Evolutionary conservation across 2,113 vertebrate genomes (phyloP), one percentile per base, ranked within the genome.

Genomic region (Oncorhynchus mykiss): DNA sequence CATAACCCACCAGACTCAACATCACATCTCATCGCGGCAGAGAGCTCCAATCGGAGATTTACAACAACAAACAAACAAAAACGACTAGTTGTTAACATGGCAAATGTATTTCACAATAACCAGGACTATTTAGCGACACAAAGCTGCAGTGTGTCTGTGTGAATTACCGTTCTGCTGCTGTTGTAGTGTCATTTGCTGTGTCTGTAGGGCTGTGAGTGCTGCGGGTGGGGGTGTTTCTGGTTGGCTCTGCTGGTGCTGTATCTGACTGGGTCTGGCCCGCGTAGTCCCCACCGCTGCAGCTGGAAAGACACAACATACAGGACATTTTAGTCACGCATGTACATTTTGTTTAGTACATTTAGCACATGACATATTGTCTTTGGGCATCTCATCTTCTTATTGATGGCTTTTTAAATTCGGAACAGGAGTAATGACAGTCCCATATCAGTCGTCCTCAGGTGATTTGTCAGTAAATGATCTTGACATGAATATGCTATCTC

Each of bases 111-210:
- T 22, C 24, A 5, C 59, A 62, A 5, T 13, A 62, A 22, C 1
- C 13, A 93, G 94, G 39, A 45, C 39, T 45, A 45, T 45, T 45
- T 12, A 45, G 39, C 9, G 9, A 11, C 2, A 11, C 39, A 45
- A 45, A 11, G 39, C 39, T 45, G 39, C 39, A 95, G 94, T 93
- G 92, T 94, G 93, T 94, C 1, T 64, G 24, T 86, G 93, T 45
- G 39, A 12, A 11, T 84, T 95, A 96, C 96, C 97, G 88, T 98
- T 98, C 94, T 99, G 97, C 92, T 97, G 96, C 88, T 95, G 93
- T 45, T 95, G 90, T 76, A 95, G 93, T 49, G 95, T 87, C 91
- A 96, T 95, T 74, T 72, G 89, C 25, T 80, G 73, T 45, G 96
- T 91, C 78, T 86, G 95, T 49, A 91, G 88, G 62, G 80, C 1